Percentiles rank a stretch among this genome's conserved stretches.
Conservation (phyloP, 2,888 invertebrate genomes). For the Cyaniris semiargus region DNA sequence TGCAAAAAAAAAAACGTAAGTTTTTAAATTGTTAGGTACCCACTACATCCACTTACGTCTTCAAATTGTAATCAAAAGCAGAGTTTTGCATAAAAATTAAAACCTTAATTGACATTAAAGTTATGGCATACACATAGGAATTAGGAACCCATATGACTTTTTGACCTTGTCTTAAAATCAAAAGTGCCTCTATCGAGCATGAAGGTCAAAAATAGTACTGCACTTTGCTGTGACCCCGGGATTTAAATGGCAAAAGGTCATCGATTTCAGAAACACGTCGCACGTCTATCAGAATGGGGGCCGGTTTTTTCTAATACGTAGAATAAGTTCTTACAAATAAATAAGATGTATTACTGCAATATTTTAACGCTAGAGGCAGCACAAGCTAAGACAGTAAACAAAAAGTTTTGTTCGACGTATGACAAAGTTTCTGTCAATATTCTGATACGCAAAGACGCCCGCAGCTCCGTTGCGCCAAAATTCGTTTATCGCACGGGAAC, state of each 20-base stretch:
- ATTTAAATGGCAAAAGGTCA: slow-evolving; percentile 1
- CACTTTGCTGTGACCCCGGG: slow-evolving; percentile 1
- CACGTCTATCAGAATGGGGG: background rate
- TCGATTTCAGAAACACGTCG: background rate
- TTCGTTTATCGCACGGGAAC: too few relatives aligned
- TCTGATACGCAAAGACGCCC: too few relatives aligned
- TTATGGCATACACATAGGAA: background rate
- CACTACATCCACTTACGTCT: background rate
- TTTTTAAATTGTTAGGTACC: too few relatives aligned
- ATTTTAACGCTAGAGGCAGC: too few relatives aligned
- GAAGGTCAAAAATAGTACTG: slow-evolving; percentile 5
- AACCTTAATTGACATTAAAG: background rate
- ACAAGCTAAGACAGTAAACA: too few relatives aligned
- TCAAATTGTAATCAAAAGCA: background rate
- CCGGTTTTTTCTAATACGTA: background rate
- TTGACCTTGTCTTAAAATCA: background rate
- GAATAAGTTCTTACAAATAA: too few relatives aligned
- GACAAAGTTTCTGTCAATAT: too few relatives aligned
- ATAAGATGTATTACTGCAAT: too few relatives aligned
- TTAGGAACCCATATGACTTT: background rate
- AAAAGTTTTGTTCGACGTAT: too few relatives aligned
- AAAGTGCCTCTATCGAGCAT: background rate
- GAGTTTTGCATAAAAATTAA: background rate
- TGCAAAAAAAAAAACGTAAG: too few relatives aligned
- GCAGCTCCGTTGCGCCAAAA: too few relatives aligned